These are phyloP conservation scores for Netelia fuscicornis DNA, from an alignment of 2,888 invertebrate genomes.

Conservation along the genomic window DNA sequence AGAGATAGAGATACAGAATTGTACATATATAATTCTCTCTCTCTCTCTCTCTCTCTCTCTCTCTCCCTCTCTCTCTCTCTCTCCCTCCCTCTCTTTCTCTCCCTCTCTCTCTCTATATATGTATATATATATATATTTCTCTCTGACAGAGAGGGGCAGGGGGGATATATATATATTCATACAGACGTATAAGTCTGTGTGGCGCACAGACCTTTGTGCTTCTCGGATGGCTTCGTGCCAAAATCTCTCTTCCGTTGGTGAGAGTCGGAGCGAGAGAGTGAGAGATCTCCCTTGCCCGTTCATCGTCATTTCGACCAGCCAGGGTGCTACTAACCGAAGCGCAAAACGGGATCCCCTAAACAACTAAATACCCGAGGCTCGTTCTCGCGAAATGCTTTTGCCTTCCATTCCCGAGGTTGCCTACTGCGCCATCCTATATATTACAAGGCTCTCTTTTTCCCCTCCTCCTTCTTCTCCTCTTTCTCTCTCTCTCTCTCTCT, in stretches of 20 bases:
- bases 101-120: too few species aligned
- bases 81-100: too few species aligned
- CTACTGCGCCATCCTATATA: background rate
- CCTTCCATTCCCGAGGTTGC: background rate
- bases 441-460: background rate
- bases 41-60: too few species aligned
- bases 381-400: slow-evolving; percentile 34
- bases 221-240: slow-evolving; percentile 79
- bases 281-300: slow-evolving; percentile 72
- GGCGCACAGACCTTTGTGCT: slow-evolving; percentile 76
- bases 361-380: slow-evolving; percentile 73
- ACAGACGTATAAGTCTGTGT: slow-evolving; percentile 12
- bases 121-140: slow-evolving; percentile 37
- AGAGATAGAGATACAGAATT: slow-evolving; percentile 2
- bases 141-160: too few species aligned
- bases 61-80: too few species aligned
- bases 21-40: background rate
- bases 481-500: background rate
- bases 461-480: background rate
- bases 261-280: slow-evolving; percentile 21
- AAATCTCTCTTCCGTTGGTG: slow-evolving; percentile 76
- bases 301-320: slow-evolving; percentile 65
- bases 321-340: slow-evolving; percentile 78
- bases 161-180: background rate
- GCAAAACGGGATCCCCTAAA: slow-evolving; percentile 78